Evolutionary conservation across 2,797 vertebrate species (phyloP), one percentile per base, ranked within the genome.

Genomic region (Liparis tanakae): DNA sequence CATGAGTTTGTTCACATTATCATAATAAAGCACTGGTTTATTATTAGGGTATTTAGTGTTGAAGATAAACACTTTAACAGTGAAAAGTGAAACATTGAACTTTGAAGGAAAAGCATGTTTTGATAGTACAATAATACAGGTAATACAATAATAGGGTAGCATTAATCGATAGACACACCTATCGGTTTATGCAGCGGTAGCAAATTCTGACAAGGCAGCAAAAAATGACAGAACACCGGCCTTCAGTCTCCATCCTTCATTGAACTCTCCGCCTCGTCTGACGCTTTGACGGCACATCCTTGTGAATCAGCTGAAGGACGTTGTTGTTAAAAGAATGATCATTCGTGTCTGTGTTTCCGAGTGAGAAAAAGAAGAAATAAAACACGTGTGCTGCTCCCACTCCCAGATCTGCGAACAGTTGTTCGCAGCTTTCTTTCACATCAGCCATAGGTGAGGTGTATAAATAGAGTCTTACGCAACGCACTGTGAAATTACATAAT

Each of bases 401-500:
- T 71, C 60, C 5, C 59, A 64, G 43, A 65, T 67, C 62, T 30
- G 60, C 48, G 46, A 37, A 61, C 68, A 71, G 73, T 72, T 79
- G 65, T 76, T 78, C 18, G 64, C 72, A 74, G 67, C 68, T 64
- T 80, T 74, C 59, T 72, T 76, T 83, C 69, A 76, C 60, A 74
- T 79, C 66, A 79, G 78, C 74, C 77, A 65, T 74, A 82, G 85
- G 70, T 87, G 64, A 74, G 58, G 63, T 66, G 60, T 85, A 87
- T 89, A 87, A 87, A 88, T 90, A 85, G 84, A 61, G 41, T 54
- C 79, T 88, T 88, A 86, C 33, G 81, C 83, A 88, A 90, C 70
- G 57, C 44, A 75, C 78, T 55, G 76, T 30, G 56, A 76, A 34
- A 58, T 85, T 84, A 87, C 85, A 69, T 84, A 87, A 89, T 85